Base-by-base conservation (phyloP, 2,888 invertebrate genomes). In the Leistus spinibarbis region DNA sequence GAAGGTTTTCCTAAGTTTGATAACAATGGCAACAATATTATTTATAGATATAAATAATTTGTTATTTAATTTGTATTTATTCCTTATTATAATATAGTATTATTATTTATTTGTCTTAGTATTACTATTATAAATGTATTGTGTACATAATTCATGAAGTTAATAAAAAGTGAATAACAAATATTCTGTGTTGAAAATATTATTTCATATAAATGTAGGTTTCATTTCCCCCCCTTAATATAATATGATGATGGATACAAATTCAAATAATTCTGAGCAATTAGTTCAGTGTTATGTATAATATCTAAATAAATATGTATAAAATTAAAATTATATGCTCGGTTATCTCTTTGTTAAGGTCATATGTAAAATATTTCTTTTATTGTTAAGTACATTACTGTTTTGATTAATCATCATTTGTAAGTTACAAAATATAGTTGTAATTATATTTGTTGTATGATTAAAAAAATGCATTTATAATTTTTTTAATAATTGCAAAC, bases 101-200 rank as follows among this genome's bases (percentile, higher is more conserved):
- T 60, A 20, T 20, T 60, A 60, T 60, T 60, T 60, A 60, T 60
- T 60, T 19, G 19, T 60, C n/a, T 57, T 57, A 20, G 19, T 60
- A 60, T 22, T 20, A 17, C 2, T 60, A 19, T 17, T 60, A 40
- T 40, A 40, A 40, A 1, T 40, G 40, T 5, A 7, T 24, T 24
- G 24, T 24, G 7, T 24, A 24, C 24, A 4, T 4, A 24, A 24
- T 24, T 24, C 3, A 24, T 4, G 7, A 40, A 40, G 40, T 13
- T 40, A 40, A 40, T 40, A 40, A 40, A 40, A 40, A 10, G 7
- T 40, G 7, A 13, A 40, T 40, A 40, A 27, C 27, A 40, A 40
- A 40, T 40, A 40, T 1, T 5, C 5, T 40, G 4, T n/a, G n/a
- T n/a, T n/a, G n/a, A n/a, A n/a, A n/a, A n/a, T n/a, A n/a, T n/a